Conservation (phyloP, 2,797 vertebrate genomes). For the Rousettus madagascariensis region DNA sequence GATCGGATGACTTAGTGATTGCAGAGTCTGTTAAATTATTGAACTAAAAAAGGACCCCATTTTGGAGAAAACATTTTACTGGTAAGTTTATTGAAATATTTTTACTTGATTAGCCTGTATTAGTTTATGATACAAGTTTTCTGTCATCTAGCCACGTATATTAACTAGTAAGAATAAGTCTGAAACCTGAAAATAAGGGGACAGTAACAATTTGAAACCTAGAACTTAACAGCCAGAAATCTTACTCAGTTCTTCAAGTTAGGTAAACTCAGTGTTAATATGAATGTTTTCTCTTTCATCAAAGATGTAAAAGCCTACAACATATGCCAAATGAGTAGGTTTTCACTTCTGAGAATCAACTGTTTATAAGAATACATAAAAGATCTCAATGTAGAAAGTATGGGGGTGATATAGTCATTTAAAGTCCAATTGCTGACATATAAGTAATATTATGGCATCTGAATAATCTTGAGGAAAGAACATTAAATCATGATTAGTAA, state of each 20-base stretch:
- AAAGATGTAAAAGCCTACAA: not conserved
- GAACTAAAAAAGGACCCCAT: not conserved
- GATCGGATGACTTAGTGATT: not conserved
- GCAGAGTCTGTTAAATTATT: not conserved
- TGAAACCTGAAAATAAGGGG: not conserved
- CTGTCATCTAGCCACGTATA: not conserved
- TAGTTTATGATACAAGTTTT: not conserved
- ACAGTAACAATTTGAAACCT: not conserved
- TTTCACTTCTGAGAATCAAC: not conserved
- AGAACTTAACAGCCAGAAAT: not conserved
- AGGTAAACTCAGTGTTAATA: not conserved
- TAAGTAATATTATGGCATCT: not conserved
- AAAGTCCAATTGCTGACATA: not conserved
- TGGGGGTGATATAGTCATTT: not conserved
- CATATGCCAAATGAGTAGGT: not conserved
- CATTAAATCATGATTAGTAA: not conserved
- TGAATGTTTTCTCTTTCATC: not conserved
- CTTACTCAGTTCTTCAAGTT: not conserved
- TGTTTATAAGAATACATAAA: not conserved
- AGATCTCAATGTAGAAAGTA: not conserved
- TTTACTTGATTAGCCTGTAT: not conserved
- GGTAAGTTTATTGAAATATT: not conserved
- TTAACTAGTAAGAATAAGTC: not conserved
- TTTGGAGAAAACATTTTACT: not conserved
- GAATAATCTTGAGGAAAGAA: not conserved